These are phyloP conservation scores for Actinernus sp. DNA, from an alignment of 92 coral and sea anemone species.

Conservation along the genomic window DNA sequence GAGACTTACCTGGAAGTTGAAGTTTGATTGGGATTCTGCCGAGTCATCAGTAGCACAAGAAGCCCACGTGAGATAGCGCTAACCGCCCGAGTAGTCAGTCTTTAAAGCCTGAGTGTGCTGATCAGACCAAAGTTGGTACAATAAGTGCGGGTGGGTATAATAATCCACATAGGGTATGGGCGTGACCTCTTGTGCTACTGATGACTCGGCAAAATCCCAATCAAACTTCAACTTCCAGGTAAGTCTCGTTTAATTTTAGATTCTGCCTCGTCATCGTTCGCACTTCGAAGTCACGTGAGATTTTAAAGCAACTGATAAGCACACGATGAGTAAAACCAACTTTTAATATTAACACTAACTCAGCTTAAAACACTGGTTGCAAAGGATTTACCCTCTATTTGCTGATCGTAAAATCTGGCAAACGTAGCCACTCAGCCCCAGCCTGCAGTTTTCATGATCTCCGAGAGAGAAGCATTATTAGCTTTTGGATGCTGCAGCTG, in stretches of 20 bases:
- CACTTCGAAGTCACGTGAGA: slow-evolving; percentile 70
- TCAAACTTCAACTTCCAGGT: slow-evolving; percentile 77
- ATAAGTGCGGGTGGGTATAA: background rate
- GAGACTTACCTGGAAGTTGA: background rate
- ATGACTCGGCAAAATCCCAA: slow-evolving; percentile 77
- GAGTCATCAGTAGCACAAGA: too few relatives aligned
- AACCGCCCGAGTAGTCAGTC: background rate
- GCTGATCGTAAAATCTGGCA: slow-evolving; percentile 56
- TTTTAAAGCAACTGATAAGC: slow-evolving; percentile 75
- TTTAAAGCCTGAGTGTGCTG: slow-evolving; percentile 1
- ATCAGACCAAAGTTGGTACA: background rate
- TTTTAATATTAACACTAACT: slow-evolving; percentile 14
- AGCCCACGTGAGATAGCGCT: background rate
- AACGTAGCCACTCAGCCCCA: slow-evolving; percentile 58
- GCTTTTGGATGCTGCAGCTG: slow-evolving; percentile 75
- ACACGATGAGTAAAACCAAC: slow-evolving; percentile 24
- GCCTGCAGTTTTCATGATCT: slow-evolving; percentile 66
- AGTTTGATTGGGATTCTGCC: background rate
- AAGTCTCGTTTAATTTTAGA: slow-evolving; percentile 44
- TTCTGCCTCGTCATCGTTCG: slow-evolving; percentile 48
- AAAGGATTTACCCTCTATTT: slow-evolving; percentile 28
- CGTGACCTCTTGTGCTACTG: slow-evolving; percentile 77
- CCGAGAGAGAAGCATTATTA: slow-evolving; percentile 37
- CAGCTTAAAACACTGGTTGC: slow-evolving; percentile 24
- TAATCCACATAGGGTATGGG: background rate